Percentiles rank a stretch among this genome's conserved stretches.
Evolutionary conservation across 1,140 invertebrate species (phyloP).

Genomic region (Lerema accius): DNA sequence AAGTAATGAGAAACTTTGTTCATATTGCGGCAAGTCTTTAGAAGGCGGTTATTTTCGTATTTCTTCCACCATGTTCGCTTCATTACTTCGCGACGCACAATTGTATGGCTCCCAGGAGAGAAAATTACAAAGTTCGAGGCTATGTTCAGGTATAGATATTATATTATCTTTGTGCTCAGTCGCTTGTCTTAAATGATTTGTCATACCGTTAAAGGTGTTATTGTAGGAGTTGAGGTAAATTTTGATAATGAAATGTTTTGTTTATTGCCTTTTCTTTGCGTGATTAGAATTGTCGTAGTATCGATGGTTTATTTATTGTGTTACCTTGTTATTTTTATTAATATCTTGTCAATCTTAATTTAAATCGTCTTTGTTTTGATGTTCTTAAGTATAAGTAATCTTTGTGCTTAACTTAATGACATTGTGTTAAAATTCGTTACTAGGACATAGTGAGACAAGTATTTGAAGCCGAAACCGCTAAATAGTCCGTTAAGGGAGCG

Average conservation of each 20-base stretch:
- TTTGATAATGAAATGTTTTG: neutral
- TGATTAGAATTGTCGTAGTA: too few relatives aligned
- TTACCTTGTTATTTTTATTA: too few relatives aligned
- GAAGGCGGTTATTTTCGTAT: conserved; percentile 22
- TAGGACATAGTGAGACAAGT: neutral
- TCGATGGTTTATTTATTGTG: too few relatives aligned
- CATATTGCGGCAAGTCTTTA: conserved; percentile 24
- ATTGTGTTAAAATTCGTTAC: neutral
- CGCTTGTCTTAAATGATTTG: neutral
- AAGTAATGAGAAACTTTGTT: conserved; percentile 24
- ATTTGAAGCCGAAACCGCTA: neutral
- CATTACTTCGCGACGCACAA: conserved; percentile 30
- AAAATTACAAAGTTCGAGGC: conserved; percentile 32
- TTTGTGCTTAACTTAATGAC: too few relatives aligned
- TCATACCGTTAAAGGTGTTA: neutral
- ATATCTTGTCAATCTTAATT: too few relatives aligned
- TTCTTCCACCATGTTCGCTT: conserved; percentile 16
- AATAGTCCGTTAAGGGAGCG: neutral
- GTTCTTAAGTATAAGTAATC: too few relatives aligned
- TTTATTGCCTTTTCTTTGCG: too few relatives aligned
- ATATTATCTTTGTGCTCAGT: conserved; percentile 21
- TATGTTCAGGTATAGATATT: conserved; percentile 24
- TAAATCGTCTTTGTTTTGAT: too few relatives aligned
- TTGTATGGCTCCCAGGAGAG: conserved; percentile 28
- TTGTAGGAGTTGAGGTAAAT: neutral